Evolutionary conservation across 2,888 invertebrate species (phyloP), one percentile per base, ranked within the genome.

Genomic region (Liopterus haemorrhoidalis): DNA sequence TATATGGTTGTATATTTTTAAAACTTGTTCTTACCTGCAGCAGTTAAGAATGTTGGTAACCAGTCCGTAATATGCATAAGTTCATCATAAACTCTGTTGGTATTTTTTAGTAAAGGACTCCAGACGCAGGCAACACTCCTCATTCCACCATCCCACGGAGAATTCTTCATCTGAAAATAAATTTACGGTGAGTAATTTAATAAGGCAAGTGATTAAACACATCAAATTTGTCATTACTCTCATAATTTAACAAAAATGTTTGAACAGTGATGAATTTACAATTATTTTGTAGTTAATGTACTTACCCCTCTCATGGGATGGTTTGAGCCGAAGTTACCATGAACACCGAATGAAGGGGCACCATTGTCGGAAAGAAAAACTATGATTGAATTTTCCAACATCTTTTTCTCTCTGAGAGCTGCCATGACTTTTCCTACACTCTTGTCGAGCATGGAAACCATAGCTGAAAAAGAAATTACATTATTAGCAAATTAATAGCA

Each of bases 291-390:
- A 19, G 22, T 27, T 31, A 16, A 15, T 19, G 24, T 41, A 60
- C 74, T 69, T 68, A 83, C 86, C 25, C 88, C 88, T 65, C 82
- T 74, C 8, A 88, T 65, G 11, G 89, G 88, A 72, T 78, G 85
- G 66, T 89, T 89, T 8, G 85, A 86, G 3, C 82, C 88, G 43
- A 79, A 78, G 65, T 91, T 93, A 19, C 74, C 65, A 58, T 83
- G 80, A 38, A 74, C 61, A 0, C 88, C 90, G 51, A 76, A 70
- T 1, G 88, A 81, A 32, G 87, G 85, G 0, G 83, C 89, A 1
- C 92, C 91, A 63, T 94, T 94, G 63, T 95, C 95, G 9, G 91
- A 85, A 58, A 85, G 79, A 63, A 95, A 95, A 1, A 90, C 67
- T 38, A 96, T 76, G 31, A 95, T 79, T 1, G 91, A 86, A 62